Conservation (phyloP, 2,113 vertebrate genomes). For the Prietella phreatophila region DNA sequence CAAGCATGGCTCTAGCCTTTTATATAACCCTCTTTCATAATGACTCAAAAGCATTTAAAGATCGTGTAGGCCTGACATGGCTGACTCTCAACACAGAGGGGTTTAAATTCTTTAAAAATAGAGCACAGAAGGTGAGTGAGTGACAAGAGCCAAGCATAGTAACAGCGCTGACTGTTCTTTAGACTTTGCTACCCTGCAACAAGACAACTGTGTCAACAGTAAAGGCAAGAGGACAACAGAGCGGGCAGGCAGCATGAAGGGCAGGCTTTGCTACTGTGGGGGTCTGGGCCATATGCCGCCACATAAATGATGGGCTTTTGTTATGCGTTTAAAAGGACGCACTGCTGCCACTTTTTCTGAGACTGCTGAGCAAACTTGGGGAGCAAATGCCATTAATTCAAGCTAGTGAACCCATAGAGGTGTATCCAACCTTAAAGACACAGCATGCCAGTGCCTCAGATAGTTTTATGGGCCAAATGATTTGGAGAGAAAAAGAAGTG, state of each 20-base stretch:
- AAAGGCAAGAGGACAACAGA: constrained; percentile 43
- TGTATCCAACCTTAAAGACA: constrained; percentile 60
- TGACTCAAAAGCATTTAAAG: not conserved
- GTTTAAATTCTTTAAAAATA: constrained; percentile 9
- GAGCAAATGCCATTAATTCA: constrained; percentile 60
- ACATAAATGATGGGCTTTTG: constrained; percentile 59
- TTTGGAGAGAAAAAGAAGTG: constrained; percentile 40
- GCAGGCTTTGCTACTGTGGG: constrained; percentile 52
- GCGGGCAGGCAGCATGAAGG: constrained; percentile 45
- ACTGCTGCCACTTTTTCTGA: constrained; percentile 55
- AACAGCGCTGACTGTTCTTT: constrained; percentile 19
- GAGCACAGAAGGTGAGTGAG: constrained; percentile 32
- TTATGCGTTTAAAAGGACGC: constrained; percentile 58
- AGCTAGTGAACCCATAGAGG: constrained; percentile 61
- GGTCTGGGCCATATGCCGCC: constrained; percentile 57
- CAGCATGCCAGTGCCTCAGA: constrained; percentile 48
- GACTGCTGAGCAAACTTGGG: constrained; percentile 54
- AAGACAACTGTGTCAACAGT: constrained; percentile 54
- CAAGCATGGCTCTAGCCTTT: constrained; percentile 1
- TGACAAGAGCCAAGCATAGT: constrained; percentile 31
- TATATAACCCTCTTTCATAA: constrained; percentile 2
- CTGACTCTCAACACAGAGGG: constrained; percentile 14
- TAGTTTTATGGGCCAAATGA: constrained; percentile 52
- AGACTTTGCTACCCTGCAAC: constrained; percentile 34
- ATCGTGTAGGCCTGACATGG: constrained; percentile 5